Evolutionary conservation across 2,113 vertebrate species (phyloP), one percentile per base, ranked within the genome.

Genomic region (Mystacornis crossleyi): DNA sequence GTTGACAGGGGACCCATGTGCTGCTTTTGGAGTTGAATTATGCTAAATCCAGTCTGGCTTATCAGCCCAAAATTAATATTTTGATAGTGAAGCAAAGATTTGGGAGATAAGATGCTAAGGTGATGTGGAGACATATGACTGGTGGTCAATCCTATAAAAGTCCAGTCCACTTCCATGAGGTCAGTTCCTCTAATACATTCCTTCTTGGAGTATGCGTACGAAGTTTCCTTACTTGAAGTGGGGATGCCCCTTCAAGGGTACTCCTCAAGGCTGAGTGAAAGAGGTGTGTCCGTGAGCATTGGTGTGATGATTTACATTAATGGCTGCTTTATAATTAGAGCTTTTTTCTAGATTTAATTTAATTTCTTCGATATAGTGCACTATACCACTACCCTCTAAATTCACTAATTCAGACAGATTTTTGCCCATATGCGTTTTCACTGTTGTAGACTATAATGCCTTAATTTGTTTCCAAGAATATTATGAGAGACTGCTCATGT

Each of bases 211-310:
- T 12, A 12, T 43, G 36, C 28, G 36, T 36, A 4, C 36, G 45
- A 58, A 26, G 31, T 18, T 67, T 67, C 33, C 11, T 77, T 17
- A 42, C 31, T 34, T 57, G 20, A 50, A 75, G 34, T 10, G 10
- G 12, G 8, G 12, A 40, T 42, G 13, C 10, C 6, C 13, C 8
- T 85, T 34, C 34, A 25, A 75, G 31, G 31, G 6, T 57, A 14
- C 10, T 57, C 24, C 60, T 66, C 1, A 0, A 58, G 20, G 4
- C 0, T 66, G 45, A 51, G 31, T 2, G 1, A 58, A 48, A 67
- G 29, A 48, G 53, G 40, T n/a, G 34, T 42, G 43, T 31, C 36
- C 3, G 4, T 33, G 10, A 71, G 15, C 24, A 12, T 20, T 3
- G 1, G 10, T 62, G 21, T 72, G 38, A 18, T 45, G 45, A 77